Evolutionary conservation across 2,113 vertebrate genomes (phyloP).

Genomic region (Rutilus rutilus): DNA sequence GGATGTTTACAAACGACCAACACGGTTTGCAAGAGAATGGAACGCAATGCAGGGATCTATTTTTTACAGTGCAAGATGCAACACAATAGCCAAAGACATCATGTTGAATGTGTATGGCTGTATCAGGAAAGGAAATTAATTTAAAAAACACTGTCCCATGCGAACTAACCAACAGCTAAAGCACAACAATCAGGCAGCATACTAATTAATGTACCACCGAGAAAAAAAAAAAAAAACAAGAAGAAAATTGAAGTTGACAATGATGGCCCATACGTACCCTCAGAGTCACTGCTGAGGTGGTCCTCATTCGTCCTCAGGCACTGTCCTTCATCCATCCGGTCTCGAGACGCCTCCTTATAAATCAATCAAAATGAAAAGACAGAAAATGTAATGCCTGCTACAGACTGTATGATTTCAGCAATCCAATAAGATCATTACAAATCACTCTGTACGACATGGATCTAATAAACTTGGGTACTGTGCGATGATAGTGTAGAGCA

Average conservation of each 20-base stretch:
- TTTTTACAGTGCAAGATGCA: not conserved
- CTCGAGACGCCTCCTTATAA: constrained; percentile 65
- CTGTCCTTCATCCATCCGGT: constrained; percentile 66
- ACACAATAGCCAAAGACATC: no score
- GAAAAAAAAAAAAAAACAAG: not conserved
- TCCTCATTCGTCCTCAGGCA: constrained; percentile 66
- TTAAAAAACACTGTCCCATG: not conserved
- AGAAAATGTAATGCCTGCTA: not conserved
- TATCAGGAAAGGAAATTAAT: not conserved
- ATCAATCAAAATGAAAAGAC: constrained; percentile 50
- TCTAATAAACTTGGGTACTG: no score
- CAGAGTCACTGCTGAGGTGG: constrained; percentile 79
- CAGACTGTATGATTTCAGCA: no score
- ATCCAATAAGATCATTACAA: no score
- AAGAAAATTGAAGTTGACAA: not conserved
- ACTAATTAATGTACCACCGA: not conserved
- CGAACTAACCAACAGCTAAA: not conserved
- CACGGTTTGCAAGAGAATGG: not conserved
- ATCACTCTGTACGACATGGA: no score
- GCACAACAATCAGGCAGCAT: not conserved
- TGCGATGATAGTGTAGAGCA: no score
- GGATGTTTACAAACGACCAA: not conserved
- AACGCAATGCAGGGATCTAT: not conserved
- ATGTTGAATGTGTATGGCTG: no score
- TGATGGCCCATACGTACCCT: constrained; percentile 62